Evolutionary conservation across 2,888 invertebrate genomes (phyloP).

Genomic region (Pachycephus smyrnensis): DNA sequence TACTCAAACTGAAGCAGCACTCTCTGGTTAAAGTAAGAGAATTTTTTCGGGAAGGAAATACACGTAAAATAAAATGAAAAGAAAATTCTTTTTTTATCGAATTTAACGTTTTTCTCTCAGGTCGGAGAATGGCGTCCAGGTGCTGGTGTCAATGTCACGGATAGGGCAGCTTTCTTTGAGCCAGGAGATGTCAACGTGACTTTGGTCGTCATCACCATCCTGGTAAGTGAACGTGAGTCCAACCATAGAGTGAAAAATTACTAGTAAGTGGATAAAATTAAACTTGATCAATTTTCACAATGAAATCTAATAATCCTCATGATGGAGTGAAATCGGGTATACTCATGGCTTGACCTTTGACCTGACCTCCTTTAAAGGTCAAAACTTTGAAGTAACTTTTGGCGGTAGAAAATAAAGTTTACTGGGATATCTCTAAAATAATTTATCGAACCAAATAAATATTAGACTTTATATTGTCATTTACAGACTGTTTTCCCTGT

Average conservation of each 20-base stretch:
- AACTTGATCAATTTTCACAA: neutral
- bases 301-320: neutral
- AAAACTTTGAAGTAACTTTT: neutral
- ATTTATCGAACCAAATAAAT: neutral
- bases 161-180: conserved; percentile 78
- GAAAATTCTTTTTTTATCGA: neutral
- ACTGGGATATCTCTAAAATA: neutral
- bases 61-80: neutral
- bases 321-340: neutral
- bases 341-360: neutral
- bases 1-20: conserved; percentile 80
- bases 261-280: neutral
- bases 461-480: neutral
- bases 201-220: conserved; percentile 80
- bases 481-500: neutral
- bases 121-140: conserved; percentile 82
- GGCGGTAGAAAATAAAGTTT: neutral
- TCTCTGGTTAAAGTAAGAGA: conserved; percentile 73
- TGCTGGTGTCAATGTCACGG: conserved; percentile 77
- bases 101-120: conserved; percentile 32
- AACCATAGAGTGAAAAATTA: neutral
- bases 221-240: conserved; percentile 69
- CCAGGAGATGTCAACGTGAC: conserved; percentile 80
- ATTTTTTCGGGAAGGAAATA: neutral
- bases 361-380: neutral